Base-by-base conservation (phyloP, 1,140 invertebrate genomes). In the Heliconius congener region DNA sequence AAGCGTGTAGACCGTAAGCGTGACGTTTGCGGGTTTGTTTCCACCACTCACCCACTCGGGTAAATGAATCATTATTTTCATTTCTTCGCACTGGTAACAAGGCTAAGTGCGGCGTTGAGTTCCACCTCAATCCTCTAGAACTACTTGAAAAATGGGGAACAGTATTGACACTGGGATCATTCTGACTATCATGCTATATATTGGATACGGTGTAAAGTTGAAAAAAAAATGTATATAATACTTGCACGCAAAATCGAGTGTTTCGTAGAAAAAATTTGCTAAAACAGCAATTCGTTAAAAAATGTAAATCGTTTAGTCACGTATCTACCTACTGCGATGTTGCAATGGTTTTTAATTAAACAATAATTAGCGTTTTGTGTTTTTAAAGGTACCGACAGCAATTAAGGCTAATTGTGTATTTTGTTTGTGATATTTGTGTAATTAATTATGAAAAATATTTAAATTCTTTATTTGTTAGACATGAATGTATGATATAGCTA, bases 261-360 rank as follows among this genome's bases (percentile, higher is more conserved):
- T 50, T 80, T 78, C 71, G 18, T 34, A 57, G 71, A 73, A 76
- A 72, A 81, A 78, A 75, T 60, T 78, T 73, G 76, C 76, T 73
- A 30, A 42, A 16, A 13, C 18, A 3, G 76, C 79, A 73, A 66
- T 72, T 78, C 16, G 55, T 79, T 71, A 81, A 82, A 78, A 82
- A 80, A 80, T 71, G 66, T 39, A 66, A 75, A 72, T 55, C 73
- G 72, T 76, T 79, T 27, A 34, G 72, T 83, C 82, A 83, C 78
- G 82, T 83, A 80, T 23, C 5, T 74, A 76, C 46, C 39, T 74
- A 74, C 27, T 71, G 78, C 42, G 42, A 52, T 71, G 72, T 74
- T 74, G 78, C 73, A 79, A 74, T 75, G 71, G 50, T 77, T 70
- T 52, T 72, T 42, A 76, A 70, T 79, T 73, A 55, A 77, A 77